Conservation (phyloP, 2,888 invertebrate genomes). For the Drosophila stalkeri region DNA sequence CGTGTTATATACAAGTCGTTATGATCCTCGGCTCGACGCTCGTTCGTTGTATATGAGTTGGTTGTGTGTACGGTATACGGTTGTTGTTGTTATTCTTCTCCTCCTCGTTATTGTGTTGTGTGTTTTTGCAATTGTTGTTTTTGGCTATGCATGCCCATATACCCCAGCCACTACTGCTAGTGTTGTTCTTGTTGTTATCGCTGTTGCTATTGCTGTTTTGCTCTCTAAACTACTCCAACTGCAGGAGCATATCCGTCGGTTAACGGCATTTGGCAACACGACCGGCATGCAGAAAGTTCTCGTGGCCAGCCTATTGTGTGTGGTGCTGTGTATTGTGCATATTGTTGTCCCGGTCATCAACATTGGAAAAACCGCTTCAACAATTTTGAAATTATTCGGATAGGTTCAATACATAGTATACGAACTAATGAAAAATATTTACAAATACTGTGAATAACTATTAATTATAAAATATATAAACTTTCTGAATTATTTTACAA, state of each 20-base stretch:
- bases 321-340: constrained; percentile 38
- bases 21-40: constrained; percentile 75
- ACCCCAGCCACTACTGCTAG: constrained; percentile 15
- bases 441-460: neutral
- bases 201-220: constrained; percentile 70
- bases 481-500: neutral
- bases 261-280: constrained; percentile 77
- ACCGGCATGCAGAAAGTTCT: constrained; percentile 73
- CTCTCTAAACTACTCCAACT: constrained; percentile 70
- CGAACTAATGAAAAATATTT: neutral
- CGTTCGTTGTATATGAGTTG: constrained; percentile 67
- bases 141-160: constrained; percentile 41
- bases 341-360: constrained; percentile 43
- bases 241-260: constrained; percentile 55
- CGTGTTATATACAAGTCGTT: constrained; percentile 74
- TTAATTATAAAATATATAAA: neutral
- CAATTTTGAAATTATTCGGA: neutral
- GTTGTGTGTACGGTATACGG: constrained; percentile 46
- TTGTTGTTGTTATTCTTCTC: constrained; percentile 48
- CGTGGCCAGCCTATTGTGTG: constrained; percentile 45
- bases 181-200: constrained; percentile 37
- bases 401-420: neutral
- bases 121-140: constrained; percentile 63
- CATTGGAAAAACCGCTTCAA: constrained; percentile 5
- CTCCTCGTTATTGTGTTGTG: constrained; percentile 62